Base-by-base conservation (phyloP, 2,888 invertebrate species). In the Drosophila siamana region DNA sequence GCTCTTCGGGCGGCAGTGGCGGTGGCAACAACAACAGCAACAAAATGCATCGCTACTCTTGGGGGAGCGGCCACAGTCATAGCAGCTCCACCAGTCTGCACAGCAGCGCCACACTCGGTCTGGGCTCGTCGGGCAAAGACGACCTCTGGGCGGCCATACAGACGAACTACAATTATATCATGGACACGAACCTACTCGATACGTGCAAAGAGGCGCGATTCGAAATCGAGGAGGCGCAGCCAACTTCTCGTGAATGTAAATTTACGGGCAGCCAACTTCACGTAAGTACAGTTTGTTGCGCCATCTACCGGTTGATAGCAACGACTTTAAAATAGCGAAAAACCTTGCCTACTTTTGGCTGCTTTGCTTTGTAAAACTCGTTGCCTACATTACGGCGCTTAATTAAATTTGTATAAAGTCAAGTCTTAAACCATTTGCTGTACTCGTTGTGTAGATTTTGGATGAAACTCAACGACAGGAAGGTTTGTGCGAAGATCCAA, bases 131-230 rank as follows among this genome's bases (percentile, higher is more conserved):
- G 16, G 94, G 93, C 80, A 96, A 95, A 92, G 97, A 98, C 93
- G 97, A 98, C 91, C 96, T 98, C 84, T 98, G 98, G 97, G 96
- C 97, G 78, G 95, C 97, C 67, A 95, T 98, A 88, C 96, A 97
- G 92, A 96, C 96, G 61, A 97, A 97, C 93, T 98, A 98, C 93
- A 96, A 98, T 92, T 98, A 97, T 92, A 96, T 98, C 90, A 98
- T 98, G 98, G 97, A 97, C 92, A 97, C 97, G 89, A 96, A 97
- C 92, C 95, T 98, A 81, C 96, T 98, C 72, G 97, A 98, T 91
- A 95, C 96, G 82, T 98, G 98, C 93, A 95, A 95, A 92, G 95
- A 95, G 92, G 92, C 92, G 1, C 84, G 91, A 26, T 90, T 88
- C 78, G 92, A 92, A 65, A 81, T 92, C 41, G 92, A 92, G 79